A percentile compares a stretch with the other conserved stretches of the same genome.
phyloP scores from a whole-genome alignment of 1,140 invertebrate species.

The Ceratoteleas bidentatus region DNA sequence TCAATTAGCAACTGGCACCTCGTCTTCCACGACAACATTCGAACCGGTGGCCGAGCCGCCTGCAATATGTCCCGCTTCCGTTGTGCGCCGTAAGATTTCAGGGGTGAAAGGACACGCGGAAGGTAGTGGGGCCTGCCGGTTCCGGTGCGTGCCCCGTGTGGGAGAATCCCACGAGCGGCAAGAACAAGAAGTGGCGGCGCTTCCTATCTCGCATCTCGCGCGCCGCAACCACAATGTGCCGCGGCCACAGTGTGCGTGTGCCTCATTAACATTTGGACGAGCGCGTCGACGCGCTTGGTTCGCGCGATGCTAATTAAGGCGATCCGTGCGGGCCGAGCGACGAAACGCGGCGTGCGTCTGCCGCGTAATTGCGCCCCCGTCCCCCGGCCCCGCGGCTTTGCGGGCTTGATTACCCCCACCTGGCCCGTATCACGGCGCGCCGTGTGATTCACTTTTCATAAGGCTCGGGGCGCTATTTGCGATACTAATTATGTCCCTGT shows the following conservation, averaged over 20 bases:
- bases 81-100: conserved; percentile 59
- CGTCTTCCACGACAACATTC: conserved; percentile 23
- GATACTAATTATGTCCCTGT: conserved; percentile 56
- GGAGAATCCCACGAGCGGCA: conserved; percentile 77
- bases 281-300: conserved; percentile 58
- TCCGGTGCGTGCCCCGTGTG: conserved; percentile 80
- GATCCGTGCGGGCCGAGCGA: conserved; percentile 26
- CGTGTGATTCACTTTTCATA: conserved; percentile 43
- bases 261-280: conserved; percentile 56
- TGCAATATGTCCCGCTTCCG: conserved; percentile 57
- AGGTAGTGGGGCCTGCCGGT: conserved; percentile 67
- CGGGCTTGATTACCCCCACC: not conserved
- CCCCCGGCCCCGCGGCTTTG: not conserved
- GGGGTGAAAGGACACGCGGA: conserved; percentile 61
- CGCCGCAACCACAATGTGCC: conserved; percentile 36
- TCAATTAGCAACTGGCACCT: conserved; percentile 24
- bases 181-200: conserved; percentile 33
- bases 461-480: conserved; percentile 30
- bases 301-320: conserved; percentile 58
- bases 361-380: conserved; percentile 38
- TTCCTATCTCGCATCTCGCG: conserved; percentile 46
- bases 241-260: conserved; percentile 22
- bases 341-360: conserved; percentile 45
- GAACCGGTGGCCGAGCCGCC: conserved; percentile 45
- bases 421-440: not conserved